Base-by-base conservation (phyloP, 2,888 invertebrate species). In the Limnephilus rhombicus region DNA sequence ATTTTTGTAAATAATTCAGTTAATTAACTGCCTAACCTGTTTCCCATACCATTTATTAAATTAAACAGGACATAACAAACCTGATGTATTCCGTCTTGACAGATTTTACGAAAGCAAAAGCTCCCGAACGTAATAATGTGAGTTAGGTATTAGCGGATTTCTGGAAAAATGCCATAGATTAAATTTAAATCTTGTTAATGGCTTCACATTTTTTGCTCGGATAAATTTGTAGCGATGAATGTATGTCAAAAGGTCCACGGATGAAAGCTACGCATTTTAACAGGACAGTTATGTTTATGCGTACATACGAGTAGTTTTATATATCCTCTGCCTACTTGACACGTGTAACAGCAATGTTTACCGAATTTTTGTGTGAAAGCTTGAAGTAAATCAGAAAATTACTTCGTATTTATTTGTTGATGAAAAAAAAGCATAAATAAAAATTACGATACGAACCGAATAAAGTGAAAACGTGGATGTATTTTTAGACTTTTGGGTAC, bases 111-210 rank as follows among this genome's bases (percentile, higher is more conserved):
- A 68, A 24, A 68, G 68, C 68, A 68, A 68, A 68, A 68, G 68
- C 68, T 68, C 24, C 68, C 68, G 7, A 68, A 68, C 68, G 68
- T 68, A 68, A 68, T n/a, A 68, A 68, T n/a, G 68, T 68, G n/a
- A 68, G 68, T 9, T 68, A 68, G 68, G 68, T 68, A 24, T 68
- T 68, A 18, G 68, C 5, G 68, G 68, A 68, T 68, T 68, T 68
- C 53, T 68, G 68, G 68, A 68, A 68, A 68, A 68, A 68, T 68
- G 68, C 68, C 68, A 68, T 9, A n/a, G n/a, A 68, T 68, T 68
- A 68, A 68, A 68, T 68, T n/a, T 68, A 68, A 68, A 68, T 68
- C 68, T 68, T 68, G 68, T 68, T 68, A 68, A 68, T 68, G 68
- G 68, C 68, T 68, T n/a, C 2, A 68, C 68, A 68, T 68, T 68